Conservation (phyloP, 2,113 vertebrate species). For the Trachemys scripta region DNA sequence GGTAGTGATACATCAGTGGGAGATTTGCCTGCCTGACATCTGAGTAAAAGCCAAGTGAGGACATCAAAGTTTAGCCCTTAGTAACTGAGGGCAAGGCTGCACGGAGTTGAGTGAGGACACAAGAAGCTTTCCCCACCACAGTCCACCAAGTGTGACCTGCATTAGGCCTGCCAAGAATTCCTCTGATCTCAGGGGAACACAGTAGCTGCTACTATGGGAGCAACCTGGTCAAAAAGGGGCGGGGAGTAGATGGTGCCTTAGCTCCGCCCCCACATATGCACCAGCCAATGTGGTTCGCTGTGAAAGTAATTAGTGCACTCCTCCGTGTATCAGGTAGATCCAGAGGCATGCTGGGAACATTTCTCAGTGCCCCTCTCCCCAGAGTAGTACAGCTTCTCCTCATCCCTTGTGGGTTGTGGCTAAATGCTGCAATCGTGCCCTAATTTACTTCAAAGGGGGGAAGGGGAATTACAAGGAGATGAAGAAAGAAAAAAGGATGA, state of each 20-base stretch:
- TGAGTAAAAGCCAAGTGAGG: conserved; percentile 14
- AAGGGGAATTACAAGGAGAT: neutral
- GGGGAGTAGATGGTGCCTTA: neutral
- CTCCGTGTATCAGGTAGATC: neutral
- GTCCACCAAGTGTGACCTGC: neutral
- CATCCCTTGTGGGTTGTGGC: neutral
- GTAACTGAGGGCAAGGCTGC: neutral
- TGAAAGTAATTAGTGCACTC: neutral
- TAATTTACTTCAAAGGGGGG: neutral
- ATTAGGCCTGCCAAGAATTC: neutral
- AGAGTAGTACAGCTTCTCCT: neutral
- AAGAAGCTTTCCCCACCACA: neutral
- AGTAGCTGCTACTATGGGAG: neutral
- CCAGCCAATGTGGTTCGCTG: neutral
- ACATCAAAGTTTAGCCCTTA: neutral
- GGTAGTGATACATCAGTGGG: neutral
- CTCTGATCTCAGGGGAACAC: neutral
- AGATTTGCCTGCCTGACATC: neutral
- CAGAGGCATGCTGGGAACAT: neutral
- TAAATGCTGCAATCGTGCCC: neutral
- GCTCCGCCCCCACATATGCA: neutral
- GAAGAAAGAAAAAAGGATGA: neutral
- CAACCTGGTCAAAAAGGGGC: neutral
- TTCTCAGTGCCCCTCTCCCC: neutral
- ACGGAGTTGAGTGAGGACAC: neutral